A percentile compares a stretch with the other conserved stretches of the same genome.
Evolutionary conservation across 92 coral and sea anemone genomes (phyloP).

Genomic region (Porites rus): DNA sequence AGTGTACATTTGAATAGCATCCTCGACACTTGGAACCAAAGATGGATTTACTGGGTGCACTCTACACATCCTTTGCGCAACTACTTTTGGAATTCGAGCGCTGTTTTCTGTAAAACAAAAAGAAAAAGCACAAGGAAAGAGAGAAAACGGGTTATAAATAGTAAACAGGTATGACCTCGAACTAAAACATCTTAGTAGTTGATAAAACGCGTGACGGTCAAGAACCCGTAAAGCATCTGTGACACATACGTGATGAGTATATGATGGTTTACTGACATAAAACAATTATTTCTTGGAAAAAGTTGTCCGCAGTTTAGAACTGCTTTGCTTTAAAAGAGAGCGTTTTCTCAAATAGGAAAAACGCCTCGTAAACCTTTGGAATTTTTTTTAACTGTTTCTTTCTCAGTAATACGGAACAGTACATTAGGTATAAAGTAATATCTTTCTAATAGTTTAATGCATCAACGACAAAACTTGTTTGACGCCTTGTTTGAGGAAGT

Average conservation of each 20-base stretch:
- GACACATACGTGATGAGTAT: slow-evolving; percentile 7
- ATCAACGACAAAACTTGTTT: no score
- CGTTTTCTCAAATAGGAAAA: not conserved
- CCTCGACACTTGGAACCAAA: slow-evolving; percentile 56
- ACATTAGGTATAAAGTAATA: not conserved
- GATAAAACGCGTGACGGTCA: slow-evolving; percentile 22
- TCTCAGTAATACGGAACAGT: not conserved
- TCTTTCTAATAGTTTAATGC: no score
- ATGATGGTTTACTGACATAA: no score
- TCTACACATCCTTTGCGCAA: slow-evolving; percentile 36
- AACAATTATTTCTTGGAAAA: slow-evolving; percentile 10
- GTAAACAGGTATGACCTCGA: not conserved
- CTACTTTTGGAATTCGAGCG: slow-evolving; percentile 43
- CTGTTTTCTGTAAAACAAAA: slow-evolving; percentile 22
- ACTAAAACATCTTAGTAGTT: slow-evolving; percentile 4
- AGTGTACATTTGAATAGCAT: slow-evolving; percentile 62
- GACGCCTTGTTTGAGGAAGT: not conserved
- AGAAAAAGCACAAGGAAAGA: not conserved
- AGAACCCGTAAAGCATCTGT: slow-evolving; percentile 2
- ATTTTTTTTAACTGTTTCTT: not conserved
- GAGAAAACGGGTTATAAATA: no score
- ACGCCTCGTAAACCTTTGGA: slow-evolving; percentile 7
- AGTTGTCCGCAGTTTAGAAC: slow-evolving; percentile 8
- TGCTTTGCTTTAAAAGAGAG: slow-evolving; percentile 14
- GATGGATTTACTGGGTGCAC: slow-evolving; percentile 34